phyloP scores from a whole-genome alignment of 2,888 invertebrate genomes.

The Brachynemurus nebulosus region DNA sequence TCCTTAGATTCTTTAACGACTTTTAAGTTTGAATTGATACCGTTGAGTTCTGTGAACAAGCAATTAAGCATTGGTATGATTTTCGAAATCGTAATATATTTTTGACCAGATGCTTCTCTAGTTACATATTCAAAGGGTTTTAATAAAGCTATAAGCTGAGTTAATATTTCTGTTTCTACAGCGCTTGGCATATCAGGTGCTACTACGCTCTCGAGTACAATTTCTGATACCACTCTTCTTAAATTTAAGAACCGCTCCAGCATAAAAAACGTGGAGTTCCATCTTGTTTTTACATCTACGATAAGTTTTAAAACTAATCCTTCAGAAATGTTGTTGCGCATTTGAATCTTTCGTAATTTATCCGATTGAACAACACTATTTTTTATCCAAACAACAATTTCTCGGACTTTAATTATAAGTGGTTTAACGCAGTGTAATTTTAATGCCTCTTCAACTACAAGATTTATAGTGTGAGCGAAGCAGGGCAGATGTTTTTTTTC shows the following conservation, averaged over 20 bases:
- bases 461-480: constrained; percentile 20
- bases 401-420: constrained; percentile 18
- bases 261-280: neutral
- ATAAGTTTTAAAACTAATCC: constrained; percentile 5
- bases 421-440: constrained; percentile 13
- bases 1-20: too few relatives aligned
- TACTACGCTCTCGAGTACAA: neutral
- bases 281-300: constrained; percentile 1
- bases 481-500: constrained; percentile 21
- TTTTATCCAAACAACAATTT: constrained; percentile 15
- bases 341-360: constrained; percentile 19
- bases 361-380: constrained; percentile 18
- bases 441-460: constrained; percentile 19
- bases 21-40: too few relatives aligned
- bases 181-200: too few relatives aligned
- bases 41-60: too few relatives aligned
- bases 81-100: too few relatives aligned
- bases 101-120: too few relatives aligned
- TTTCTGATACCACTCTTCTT: neutral
- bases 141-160: too few relatives aligned
- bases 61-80: too few relatives aligned
- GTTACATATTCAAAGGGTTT: too few relatives aligned
- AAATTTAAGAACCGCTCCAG: neutral
- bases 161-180: too few relatives aligned
- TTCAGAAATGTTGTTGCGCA: constrained; percentile 8